A percentile compares a stretch with the other conserved stretches of the same genome.
These are phyloP conservation scores for Aphelenchoides fujianensis DNA, from an alignment of 1,140 invertebrate species.

Conservation along the genomic window DNA sequence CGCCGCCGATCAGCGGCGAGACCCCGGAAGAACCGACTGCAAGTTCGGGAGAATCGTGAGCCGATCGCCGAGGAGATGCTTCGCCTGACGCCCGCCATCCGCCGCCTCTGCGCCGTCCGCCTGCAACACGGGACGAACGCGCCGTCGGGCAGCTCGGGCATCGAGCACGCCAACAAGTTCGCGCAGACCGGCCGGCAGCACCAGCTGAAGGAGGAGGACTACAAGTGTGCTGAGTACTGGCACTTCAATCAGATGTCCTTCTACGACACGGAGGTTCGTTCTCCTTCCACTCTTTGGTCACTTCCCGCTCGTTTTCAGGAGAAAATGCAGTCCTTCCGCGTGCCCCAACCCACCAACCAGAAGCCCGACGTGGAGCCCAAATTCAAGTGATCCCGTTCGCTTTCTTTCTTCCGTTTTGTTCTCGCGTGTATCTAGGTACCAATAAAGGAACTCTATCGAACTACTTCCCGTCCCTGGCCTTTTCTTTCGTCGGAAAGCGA, in stretches of 20 bases:
- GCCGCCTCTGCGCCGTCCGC: not conserved
- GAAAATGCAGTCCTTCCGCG: constrained; percentile 40
- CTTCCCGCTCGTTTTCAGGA: constrained; percentile 27
- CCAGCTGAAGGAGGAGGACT: constrained; percentile 47
- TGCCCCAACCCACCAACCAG: constrained; percentile 46
- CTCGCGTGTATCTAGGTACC: not conserved
- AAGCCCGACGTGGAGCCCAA: constrained; percentile 44
- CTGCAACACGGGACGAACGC: constrained; percentile 26
- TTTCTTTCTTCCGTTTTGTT: too few species aligned
- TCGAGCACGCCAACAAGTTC: constrained; percentile 46
- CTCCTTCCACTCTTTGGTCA: not conserved
- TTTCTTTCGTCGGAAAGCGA: too few species aligned
- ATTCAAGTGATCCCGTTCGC: constrained; percentile 22
- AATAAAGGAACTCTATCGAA: too few species aligned
- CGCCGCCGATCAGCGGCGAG: too few species aligned
- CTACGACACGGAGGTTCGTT: constrained; percentile 43
- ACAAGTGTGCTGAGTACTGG: constrained; percentile 48
- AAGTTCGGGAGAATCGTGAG: too few species aligned
- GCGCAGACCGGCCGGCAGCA: constrained; percentile 34
- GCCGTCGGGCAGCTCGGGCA: constrained; percentile 33
- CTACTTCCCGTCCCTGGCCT: too few species aligned
- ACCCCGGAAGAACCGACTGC: not conserved
- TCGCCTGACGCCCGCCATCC: not conserved
- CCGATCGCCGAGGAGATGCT: not conserved
- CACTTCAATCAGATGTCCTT: constrained; percentile 46